Evolutionary conservation across 2,888 invertebrate genomes (phyloP).

Genomic region (Argyresthia albistria): DNA sequence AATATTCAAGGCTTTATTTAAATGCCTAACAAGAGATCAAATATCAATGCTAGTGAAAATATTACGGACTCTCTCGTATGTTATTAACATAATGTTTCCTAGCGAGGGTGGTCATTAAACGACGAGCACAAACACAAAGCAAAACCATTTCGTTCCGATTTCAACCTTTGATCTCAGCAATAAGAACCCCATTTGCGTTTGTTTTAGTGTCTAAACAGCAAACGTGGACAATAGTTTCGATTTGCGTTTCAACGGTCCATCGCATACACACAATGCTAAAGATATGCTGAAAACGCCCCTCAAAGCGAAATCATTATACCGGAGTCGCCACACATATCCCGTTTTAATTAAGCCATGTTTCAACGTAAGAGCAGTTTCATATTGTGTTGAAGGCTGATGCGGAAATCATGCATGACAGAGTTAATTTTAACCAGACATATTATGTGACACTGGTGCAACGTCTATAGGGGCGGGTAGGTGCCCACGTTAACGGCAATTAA

Average conservation of each 20-base stretch:
- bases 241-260: conserved; percentile 23
- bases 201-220: not conserved
- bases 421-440: not conserved
- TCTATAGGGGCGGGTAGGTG: too few species aligned
- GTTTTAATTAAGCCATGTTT: conserved; percentile 1
- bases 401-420: not conserved
- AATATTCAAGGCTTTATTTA: too few species aligned
- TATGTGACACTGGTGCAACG: too few species aligned
- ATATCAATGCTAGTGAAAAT: too few species aligned
- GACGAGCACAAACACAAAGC: too few species aligned
- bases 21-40: too few species aligned
- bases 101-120: too few species aligned
- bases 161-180: too few species aligned
- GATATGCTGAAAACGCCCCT: not conserved
- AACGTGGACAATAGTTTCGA: conserved; percentile 22
- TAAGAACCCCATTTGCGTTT: not conserved
- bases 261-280: not conserved
- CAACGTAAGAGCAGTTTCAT: not conserved
- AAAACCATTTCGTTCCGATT: too few species aligned
- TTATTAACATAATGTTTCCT: too few species aligned
- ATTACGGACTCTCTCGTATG: too few species aligned
- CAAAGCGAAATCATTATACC: not conserved
- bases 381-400: not conserved
- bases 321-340: not conserved
- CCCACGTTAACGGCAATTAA: too few species aligned